Evolutionary conservation across 2,113 vertebrate species (phyloP), one percentile per base, ranked within the genome.

Genomic region (Periophthalmodon schlosseri): DNA sequence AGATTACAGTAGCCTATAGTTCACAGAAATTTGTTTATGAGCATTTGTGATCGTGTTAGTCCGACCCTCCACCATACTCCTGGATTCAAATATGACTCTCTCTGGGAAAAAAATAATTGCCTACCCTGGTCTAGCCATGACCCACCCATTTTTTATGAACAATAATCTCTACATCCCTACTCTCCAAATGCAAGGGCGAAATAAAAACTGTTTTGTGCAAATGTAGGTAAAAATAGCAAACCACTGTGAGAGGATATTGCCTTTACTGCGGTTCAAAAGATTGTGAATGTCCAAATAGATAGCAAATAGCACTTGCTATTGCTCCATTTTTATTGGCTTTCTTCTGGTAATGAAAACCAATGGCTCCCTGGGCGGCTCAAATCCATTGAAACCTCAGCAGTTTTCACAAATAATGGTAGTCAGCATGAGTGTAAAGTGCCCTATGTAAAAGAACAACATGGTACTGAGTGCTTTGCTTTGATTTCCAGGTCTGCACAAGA

Each of bases 401-500:
- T 2, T 68, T 56, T 49, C 16, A 13, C 2, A 80, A 78, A 72
- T 28, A 34, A 33, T 74, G 64, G 14, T 4, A 24, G 57, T 64
- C 71, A 65, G 73, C 58, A 63, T 44, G 23, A 16, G 21, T 28
- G 52, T 46, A 49, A 69, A 64, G 70, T 69, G 60, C 28, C 16
- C 28, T 34, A 20, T 63, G 60, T 63, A 63, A 18, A 34, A 63
- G 28, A 24, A 68, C 39, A 24, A 46, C 9, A 23, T 68, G 15
- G 11, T 6, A 3, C 7, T 63, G 60, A 34, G 14, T 63, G 24
- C 3, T 63, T 18, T 63, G 60, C 24, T 63, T 33, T 34, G 86
- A 63, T 82, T 76, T 74, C 9, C 86, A 95, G 95, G 74, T 5
- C 85, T 95, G 81, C 95, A 94, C 74, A 91, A 79, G 10, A 90